phyloP scores from a whole-genome alignment of 1,140 invertebrate species.

The Drosophila quadrilineata region DNA sequence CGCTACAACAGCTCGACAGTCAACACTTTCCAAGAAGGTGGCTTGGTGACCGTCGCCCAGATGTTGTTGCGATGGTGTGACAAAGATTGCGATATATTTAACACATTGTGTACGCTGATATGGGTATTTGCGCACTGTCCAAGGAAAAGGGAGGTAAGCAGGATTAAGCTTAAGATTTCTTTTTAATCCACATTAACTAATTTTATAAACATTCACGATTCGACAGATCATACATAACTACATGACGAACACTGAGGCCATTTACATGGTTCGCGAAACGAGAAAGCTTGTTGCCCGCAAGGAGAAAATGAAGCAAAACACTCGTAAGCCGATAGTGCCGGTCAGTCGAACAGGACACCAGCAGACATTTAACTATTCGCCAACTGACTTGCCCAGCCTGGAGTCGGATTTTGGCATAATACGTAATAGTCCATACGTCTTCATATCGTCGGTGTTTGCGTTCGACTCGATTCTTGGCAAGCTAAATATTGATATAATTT shows the following conservation, averaged over 20 bases:
- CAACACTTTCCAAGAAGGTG: slow-evolving; percentile 72
- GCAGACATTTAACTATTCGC: slow-evolving; percentile 38
- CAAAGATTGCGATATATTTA: slow-evolving; percentile 84
- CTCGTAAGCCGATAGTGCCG: slow-evolving; percentile 47
- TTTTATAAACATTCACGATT: neutral
- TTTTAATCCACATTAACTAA: neutral
- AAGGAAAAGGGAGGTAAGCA: slow-evolving; percentile 81
- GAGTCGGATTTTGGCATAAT: slow-evolving; percentile 79
- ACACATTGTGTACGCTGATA: slow-evolving; percentile 84
- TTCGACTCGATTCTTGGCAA: slow-evolving; percentile 73
- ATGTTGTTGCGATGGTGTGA: slow-evolving; percentile 85
- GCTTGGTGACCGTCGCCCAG: slow-evolving; percentile 76
- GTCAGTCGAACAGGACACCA: slow-evolving; percentile 30
- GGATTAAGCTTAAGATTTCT: neutral
- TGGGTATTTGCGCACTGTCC: slow-evolving; percentile 85
- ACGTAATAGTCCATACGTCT: slow-evolving; percentile 66
- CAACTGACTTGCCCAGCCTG: slow-evolving; percentile 58
- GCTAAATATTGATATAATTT: slow-evolving; percentile 61
- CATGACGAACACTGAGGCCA: slow-evolving; percentile 74
- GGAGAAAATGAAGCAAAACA: slow-evolving; percentile 79
- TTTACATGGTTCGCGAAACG: slow-evolving; percentile 76
- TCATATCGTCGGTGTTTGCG: slow-evolving; percentile 78
- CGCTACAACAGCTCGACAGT: slow-evolving; percentile 72
- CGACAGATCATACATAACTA: slow-evolving; percentile 76
- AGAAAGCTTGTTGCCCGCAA: slow-evolving; percentile 79